Base-by-base conservation (phyloP, 1,140 invertebrate genomes). In the Bombus superbus region DNA sequence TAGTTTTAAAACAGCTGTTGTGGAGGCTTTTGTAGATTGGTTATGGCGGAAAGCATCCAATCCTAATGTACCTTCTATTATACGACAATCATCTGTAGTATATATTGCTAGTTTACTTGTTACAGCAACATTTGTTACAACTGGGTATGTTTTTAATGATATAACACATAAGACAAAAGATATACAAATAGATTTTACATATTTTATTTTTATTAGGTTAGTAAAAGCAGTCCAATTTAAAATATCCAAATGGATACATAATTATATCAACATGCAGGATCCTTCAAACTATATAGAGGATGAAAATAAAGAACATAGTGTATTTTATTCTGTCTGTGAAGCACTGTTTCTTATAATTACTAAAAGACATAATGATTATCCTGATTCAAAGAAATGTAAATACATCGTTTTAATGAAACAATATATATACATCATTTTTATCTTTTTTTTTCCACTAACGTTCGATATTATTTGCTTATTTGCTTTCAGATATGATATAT, bases 281-380 rank as follows among this genome's bases (percentile, higher is more conserved):
- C 94, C 92, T 78, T 88, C 95, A 74, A 94, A 96, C 87, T 91
- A 92, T 88, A 84, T 94, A 35, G 95, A 96, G 92, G 93, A 95
- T 77, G 96, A 96, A 87, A 85, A 95, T 3, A 96, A 97, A 92
- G 96, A 97, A 8, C 98, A 99, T 94, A 96, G 96, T 47, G 97
- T 98, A 2, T 99, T 99, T 94, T 98, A 99, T 94, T 96, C 97
- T 28, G 96, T 98, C 22, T 99, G 98, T 92, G 98, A 99, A 95
- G 97, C 97, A 0, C 95, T 99, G 53, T 99, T 99, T 94, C 99
- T 99, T 95, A 95, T 99, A 6, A 97, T 99, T 81, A 97, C 97
- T 1, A 99, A 99, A 94, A 97, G 98, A 88, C 97, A 98, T 92
- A 97, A 97, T 91, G 98, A 99, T 92, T 95, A 99, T 83, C 96